Conservation (phyloP, 2,888 invertebrate genomes). For the Bembecia ichneumoniformis region DNA sequence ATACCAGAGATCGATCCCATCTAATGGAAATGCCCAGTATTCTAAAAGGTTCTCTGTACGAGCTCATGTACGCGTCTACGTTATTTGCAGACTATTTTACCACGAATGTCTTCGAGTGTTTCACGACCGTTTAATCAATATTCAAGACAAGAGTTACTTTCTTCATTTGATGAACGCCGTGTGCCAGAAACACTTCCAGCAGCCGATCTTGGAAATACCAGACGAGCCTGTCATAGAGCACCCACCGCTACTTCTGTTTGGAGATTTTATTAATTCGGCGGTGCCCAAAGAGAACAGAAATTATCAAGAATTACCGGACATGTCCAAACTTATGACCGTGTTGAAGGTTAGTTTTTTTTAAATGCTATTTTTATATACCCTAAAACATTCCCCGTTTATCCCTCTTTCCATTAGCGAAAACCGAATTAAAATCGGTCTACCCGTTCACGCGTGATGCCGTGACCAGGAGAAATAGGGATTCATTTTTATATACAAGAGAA, state of each 20-base stretch:
- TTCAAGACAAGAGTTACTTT: conserved; percentile 86
- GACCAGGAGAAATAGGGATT: too few species aligned
- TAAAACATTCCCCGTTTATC: too few species aligned
- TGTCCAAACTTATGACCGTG: conserved; percentile 78
- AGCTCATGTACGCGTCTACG: too few species aligned
- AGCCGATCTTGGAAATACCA: conserved; percentile 73
- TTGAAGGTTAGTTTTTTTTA: conserved; percentile 70
- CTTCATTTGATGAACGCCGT: conserved; percentile 78
- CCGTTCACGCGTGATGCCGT: too few species aligned
- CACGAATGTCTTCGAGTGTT: conserved; percentile 94
- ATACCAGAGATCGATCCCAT: too few species aligned
- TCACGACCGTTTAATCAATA: conserved; percentile 89
- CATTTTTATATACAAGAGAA: too few species aligned
- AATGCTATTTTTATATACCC: too few species aligned
- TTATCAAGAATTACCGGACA: conserved; percentile 87
- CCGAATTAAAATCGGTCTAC: too few species aligned
- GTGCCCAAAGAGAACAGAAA: conserved; percentile 79
- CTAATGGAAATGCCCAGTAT: too few species aligned
- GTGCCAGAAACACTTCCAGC: conserved; percentile 76
- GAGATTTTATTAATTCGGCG: conserved; percentile 86
- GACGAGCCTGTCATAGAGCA: conserved; percentile 71
- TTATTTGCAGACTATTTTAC: conserved; percentile 80
- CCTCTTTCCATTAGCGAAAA: too few species aligned
- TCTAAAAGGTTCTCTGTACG: too few species aligned
- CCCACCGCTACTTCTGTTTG: conserved; percentile 82